These are phyloP conservation scores for Adelosebastes latens DNA, from an alignment of 2,797 vertebrate species.

Conservation along the genomic window DNA sequence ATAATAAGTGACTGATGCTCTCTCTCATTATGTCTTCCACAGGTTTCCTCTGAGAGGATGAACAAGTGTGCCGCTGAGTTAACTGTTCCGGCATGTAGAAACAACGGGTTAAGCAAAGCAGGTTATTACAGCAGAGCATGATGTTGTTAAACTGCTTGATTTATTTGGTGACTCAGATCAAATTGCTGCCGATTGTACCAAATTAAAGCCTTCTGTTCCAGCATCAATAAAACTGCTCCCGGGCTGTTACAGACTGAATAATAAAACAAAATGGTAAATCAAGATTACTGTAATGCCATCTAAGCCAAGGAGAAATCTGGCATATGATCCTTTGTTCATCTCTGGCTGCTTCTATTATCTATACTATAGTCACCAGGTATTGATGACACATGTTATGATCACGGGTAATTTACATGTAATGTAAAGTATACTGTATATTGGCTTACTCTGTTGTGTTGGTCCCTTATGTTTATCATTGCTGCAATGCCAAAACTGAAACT, in stretches of 20 bases:
- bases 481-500: not conserved
- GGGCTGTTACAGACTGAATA: constrained; percentile 5
- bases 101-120: constrained; percentile 12
- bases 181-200: constrained; percentile 5
- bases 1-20: constrained; percentile 29
- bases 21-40: constrained; percentile 25
- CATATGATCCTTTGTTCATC: constrained; percentile 16
- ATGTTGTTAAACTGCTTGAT: constrained; percentile 6
- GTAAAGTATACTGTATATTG: not conserved
- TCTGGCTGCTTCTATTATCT: not conserved
- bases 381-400: not conserved
- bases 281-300: not conserved
- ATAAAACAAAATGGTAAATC: constrained; percentile 13
- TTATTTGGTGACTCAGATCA: not conserved
- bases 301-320: not conserved
- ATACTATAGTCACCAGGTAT: not conserved
- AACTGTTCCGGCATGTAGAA: constrained; percentile 14
- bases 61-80: constrained; percentile 2
- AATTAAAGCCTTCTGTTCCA: constrained; percentile 32
- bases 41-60: constrained; percentile 28
- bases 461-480: not conserved
- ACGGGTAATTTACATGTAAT: not conserved
- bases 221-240: constrained; percentile 5
- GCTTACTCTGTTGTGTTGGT: not conserved
- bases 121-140: constrained; percentile 12